Base-by-base conservation (phyloP, 1,140 invertebrate genomes). In the Tigriopus japonicus region DNA sequence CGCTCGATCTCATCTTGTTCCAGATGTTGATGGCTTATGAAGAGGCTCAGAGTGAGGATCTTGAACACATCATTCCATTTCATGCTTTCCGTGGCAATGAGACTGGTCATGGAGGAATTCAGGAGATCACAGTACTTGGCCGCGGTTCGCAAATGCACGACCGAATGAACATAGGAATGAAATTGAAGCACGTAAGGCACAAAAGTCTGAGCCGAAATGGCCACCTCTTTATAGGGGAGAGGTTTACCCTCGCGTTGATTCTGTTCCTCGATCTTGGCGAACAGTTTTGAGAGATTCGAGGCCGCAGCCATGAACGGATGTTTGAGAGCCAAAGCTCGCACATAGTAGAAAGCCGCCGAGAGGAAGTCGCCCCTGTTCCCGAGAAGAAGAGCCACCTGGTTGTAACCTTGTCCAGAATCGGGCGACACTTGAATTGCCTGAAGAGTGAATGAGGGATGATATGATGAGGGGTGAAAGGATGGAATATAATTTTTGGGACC, bases 381-480 rank as follows among this genome's bases (percentile, higher is more conserved):
- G 69, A 85, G 81, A 45, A 89, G 71, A 42, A 89, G 75, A 19
- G 85, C 86, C 65, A 88, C 70, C 72, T 88, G 86, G 72, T 89
- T 89, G 69, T 89, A 89, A 0, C 86, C 85, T 68, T 89, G 86
- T 24, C 86, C 86, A 70, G 83, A 87, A 60, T 78, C 81, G 56
- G 85, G 83, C 21, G 83, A 83, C 15, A 87, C 73, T 49, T 80
- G 77, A 19, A 87, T 80, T 28, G 86, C 85, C 70, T 87, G 85
- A 64, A 82, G n/a, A n/a, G n/a, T n/a, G n/a, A n/a, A n/a, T n/a
- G n/a, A n/a, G n/a, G n/a, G n/a, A n/a, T n/a, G n/a, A n/a, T n/a
- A n/a, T n/a, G n/a, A n/a, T n/a, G n/a, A n/a, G n/a, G n/a, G n/a
- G n/a, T n/a, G 42, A 41, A 28, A n/a, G n/a, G n/a, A n/a, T n/a